A percentile compares a stretch with the other conserved stretches of the same genome.
phyloP scores from a whole-genome alignment of 1,140 invertebrate genomes.

The Cataglyphis hispanica region DNA sequence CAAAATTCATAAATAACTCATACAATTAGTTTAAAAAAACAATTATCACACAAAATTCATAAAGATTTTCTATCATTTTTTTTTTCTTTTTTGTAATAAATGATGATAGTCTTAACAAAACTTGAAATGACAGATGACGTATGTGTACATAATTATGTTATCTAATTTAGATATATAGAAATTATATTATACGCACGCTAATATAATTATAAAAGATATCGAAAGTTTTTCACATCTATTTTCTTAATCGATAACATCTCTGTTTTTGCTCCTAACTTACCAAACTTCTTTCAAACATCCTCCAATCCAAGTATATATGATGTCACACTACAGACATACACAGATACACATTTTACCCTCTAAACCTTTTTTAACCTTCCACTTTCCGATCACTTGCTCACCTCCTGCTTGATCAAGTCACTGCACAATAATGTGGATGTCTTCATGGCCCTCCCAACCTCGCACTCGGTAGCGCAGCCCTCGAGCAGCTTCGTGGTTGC shows the following conservation, averaged over 20 bases:
- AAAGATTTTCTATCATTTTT: neutral
- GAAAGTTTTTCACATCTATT: neutral
- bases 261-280: constrained; percentile 5
- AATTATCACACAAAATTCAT: neutral
- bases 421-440: constrained; percentile 78
- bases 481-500: constrained; percentile 66
- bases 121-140: neutral
- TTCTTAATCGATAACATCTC: neutral
- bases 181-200: neutral
- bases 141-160: neutral
- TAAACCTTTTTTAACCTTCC: neutral
- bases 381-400: constrained; percentile 72
- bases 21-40: neutral
- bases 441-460: constrained; percentile 79
- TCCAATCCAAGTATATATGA: constrained; percentile 10
- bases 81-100: neutral
- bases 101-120: neutral
- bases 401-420: constrained; percentile 83
- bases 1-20: too few species aligned
- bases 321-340: constrained; percentile 18
- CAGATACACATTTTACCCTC: constrained; percentile 25
- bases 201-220: neutral
- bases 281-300: neutral
- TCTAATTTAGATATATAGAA: neutral
- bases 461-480: constrained; percentile 58